phyloP scores from a whole-genome alignment of 1,140 invertebrate genomes.

The Philotrypesis tridentata region DNA sequence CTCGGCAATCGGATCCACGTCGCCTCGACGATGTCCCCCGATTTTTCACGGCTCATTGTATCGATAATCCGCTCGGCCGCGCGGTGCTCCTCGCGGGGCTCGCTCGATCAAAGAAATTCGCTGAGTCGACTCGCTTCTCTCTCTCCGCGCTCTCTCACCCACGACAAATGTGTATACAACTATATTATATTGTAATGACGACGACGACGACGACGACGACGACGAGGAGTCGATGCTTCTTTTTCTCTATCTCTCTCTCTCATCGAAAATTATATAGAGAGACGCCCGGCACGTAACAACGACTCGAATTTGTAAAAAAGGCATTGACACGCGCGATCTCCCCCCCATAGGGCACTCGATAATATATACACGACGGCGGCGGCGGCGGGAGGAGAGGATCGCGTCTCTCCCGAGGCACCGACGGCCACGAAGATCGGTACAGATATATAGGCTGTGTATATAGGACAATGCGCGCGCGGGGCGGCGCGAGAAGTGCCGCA shows the following conservation, averaged over 20 bases:
- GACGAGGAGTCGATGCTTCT: too few species aligned
- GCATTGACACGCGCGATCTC: not conserved
- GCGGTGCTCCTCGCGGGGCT: not conserved
- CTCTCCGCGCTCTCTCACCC: not conserved
- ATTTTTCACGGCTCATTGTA: not conserved
- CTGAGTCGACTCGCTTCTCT: not conserved
- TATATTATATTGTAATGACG: too few species aligned
- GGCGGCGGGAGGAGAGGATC: too few species aligned
- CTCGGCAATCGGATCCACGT: too few species aligned
- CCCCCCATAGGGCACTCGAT: not conserved
- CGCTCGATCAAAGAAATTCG: constrained; percentile 7
- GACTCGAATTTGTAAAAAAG: constrained; percentile 5
- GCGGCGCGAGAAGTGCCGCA: not conserved
- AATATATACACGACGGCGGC: too few species aligned
- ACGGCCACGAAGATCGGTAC: not conserved
- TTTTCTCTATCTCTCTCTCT: too few species aligned
- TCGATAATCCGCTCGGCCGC: not conserved
- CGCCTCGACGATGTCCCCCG: too few species aligned
- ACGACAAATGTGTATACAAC: too few species aligned
- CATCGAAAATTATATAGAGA: not conserved
- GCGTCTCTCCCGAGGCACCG: not conserved
- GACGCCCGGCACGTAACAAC: not conserved
- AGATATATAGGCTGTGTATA: too few species aligned
- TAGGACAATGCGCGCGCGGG: not conserved
- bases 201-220: too few species aligned